Percentiles rank a stretch among this genome's conserved stretches.
phyloP scores from a whole-genome alignment of 2,113 vertebrate genomes.

The Mormyrus lacerda region DNA sequence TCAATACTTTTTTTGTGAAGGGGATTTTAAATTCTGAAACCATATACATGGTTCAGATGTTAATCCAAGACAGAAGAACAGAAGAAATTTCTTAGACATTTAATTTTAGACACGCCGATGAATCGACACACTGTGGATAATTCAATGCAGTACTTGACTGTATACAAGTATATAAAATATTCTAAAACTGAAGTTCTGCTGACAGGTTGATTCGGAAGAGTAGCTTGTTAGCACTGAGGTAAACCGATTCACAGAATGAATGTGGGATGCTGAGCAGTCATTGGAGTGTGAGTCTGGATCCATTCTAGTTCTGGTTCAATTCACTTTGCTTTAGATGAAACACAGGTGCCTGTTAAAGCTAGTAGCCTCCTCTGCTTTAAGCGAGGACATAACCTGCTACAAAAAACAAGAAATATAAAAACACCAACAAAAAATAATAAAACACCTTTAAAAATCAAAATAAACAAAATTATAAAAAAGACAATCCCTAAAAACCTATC shows the following conservation, averaged over 20 bases:
- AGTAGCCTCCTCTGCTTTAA: conserved; percentile 51
- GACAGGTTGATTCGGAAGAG: neutral
- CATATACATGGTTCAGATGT: neutral
- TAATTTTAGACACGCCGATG: neutral
- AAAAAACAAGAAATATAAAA: conserved; percentile 25
- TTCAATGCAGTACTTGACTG: neutral
- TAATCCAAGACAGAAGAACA: neutral
- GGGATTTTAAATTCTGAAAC: neutral
- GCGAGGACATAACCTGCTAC: conserved; percentile 45
- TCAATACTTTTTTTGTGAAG: neutral
- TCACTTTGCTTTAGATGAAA: conserved; percentile 56
- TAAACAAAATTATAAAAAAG: conserved; percentile 22
- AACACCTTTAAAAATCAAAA: conserved; percentile 7
- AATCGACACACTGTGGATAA: neutral
- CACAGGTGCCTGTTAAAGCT: conserved; percentile 65
- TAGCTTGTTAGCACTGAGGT: neutral
- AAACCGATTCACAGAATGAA: neutral
- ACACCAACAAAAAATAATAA: conserved; percentile 9
- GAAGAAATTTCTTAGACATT: neutral
- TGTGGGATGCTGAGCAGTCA: conserved; percentile 4
- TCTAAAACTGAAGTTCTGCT: neutral
- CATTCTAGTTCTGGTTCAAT: conserved; percentile 38
- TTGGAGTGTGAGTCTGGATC: conserved; percentile 19
- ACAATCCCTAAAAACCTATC: conserved; percentile 55
- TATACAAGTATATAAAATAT: conserved; percentile 1